A percentile compares a stretch with the other conserved stretches of the same genome.
Evolutionary conservation across 2,797 vertebrate genomes (phyloP).

Genomic region (Myripristis murdjan): DNA sequence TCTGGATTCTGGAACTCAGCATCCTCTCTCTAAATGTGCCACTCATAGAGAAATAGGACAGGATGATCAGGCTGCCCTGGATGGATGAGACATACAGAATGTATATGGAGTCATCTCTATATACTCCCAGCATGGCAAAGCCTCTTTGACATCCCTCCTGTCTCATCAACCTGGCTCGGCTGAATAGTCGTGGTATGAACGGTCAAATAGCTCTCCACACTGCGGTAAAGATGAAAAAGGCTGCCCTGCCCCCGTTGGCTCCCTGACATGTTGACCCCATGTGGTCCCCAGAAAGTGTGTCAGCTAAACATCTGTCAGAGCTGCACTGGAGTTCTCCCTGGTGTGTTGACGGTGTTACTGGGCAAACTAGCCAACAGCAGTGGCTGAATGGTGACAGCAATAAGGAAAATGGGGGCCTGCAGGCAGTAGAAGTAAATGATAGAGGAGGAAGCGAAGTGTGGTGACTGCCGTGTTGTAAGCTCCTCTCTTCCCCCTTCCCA

Average conservation of each 20-base stretch:
- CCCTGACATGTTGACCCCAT: conserved; percentile 76
- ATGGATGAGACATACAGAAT: conserved; percentile 29
- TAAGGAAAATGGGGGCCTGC: conserved; percentile 53
- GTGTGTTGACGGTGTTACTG: conserved; percentile 72
- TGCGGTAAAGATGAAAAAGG: conserved; percentile 49
- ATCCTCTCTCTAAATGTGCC: conserved; percentile 42
- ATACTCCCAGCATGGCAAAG: conserved; percentile 5
- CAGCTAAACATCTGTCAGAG: conserved; percentile 80
- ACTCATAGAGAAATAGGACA: conserved; percentile 36
- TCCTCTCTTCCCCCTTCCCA: conserved; percentile 27
- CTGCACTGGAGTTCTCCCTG: conserved; percentile 59
- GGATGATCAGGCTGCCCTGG: conserved; percentile 16
- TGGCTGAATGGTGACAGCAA: conserved; percentile 67
- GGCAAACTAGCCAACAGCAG: conserved; percentile 72
- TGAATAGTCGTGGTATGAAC: conserved; percentile 21
- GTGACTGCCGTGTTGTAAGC: conserved; percentile 54
- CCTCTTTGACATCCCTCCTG: conserved; percentile 13
- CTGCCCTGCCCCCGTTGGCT: conserved; percentile 63
- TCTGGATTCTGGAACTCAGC: conserved; percentile 63
- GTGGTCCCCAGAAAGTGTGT: conserved; percentile 77
- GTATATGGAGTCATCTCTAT: conserved; percentile 15
- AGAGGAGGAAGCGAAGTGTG: conserved; percentile 57
- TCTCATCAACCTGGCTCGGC: conserved; percentile 32
- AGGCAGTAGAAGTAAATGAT: conserved; percentile 44
- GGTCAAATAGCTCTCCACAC: conserved; percentile 25